These are phyloP conservation scores for Homalodisca vitripennis DNA, from an alignment of 1,140 invertebrate species.

Conservation along the genomic window DNA sequence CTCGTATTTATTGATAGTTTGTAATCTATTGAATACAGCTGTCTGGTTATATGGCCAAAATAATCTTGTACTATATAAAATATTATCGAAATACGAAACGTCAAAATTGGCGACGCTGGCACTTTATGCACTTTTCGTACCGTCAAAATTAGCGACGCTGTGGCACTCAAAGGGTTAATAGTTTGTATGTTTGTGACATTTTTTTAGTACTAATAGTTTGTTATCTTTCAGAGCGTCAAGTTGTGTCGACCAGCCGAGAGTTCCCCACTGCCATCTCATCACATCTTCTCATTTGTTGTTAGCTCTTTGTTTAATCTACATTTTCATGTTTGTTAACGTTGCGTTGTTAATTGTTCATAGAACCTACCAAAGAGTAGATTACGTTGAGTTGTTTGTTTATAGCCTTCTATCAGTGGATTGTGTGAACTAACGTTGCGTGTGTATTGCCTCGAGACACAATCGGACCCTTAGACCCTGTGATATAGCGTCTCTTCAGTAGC, in stretches of 20 bases:
- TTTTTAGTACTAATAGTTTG: too few species aligned
- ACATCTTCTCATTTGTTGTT: constrained; percentile 14
- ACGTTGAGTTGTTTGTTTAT: neutral
- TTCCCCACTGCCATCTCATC: constrained; percentile 24
- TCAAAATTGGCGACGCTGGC: too few species aligned
- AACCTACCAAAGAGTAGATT: constrained; percentile 23
- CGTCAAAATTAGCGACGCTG: too few species aligned
- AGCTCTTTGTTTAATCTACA: constrained; percentile 15
- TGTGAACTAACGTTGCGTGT: constrained; percentile 12
- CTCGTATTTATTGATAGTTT: too few species aligned
- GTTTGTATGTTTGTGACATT: too few species aligned
- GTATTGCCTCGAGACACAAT: constrained; percentile 8
- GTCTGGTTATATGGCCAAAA: too few species aligned
- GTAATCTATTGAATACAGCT: too few species aligned
- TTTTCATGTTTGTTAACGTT: constrained; percentile 23
- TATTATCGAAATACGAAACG: too few species aligned
- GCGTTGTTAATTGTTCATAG: constrained; percentile 5
- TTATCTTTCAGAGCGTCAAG: neutral
- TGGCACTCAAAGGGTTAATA: too few species aligned
- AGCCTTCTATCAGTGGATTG: constrained; percentile 5
- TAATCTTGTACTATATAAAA: too few species aligned
- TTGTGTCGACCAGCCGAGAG: neutral
- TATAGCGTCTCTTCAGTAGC: neutral
- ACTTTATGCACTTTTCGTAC: too few species aligned
- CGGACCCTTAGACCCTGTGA: neutral